Conservation (phyloP, 1,140 invertebrate species). For the Megalonaias nervosa region DNA sequence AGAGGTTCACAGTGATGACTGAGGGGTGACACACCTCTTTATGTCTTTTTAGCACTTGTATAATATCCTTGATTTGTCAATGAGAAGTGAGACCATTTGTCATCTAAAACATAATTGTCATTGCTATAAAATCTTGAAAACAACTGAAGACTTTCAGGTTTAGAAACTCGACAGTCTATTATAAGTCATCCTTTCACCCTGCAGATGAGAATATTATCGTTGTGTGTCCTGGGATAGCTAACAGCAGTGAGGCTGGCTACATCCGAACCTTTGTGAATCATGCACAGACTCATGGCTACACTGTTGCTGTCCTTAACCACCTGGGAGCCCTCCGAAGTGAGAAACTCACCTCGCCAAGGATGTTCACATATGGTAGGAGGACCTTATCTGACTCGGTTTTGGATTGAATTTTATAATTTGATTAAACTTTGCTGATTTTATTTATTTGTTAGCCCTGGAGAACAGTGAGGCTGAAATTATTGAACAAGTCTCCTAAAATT, state of each 20-base stretch:
- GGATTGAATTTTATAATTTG: not conserved
- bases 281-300: slow-evolving; percentile 89
- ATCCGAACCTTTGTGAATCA: slow-evolving; percentile 93
- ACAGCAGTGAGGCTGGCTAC: slow-evolving; percentile 93
- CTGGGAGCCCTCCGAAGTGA: slow-evolving; percentile 89
- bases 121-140: too few relatives aligned
- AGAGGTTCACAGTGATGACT: too few relatives aligned
- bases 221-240: slow-evolving; percentile 93
- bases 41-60: too few relatives aligned
- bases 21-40: too few relatives aligned
- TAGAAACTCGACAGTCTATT: not conserved
- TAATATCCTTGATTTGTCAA: too few relatives aligned
- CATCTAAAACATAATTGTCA: too few relatives aligned
- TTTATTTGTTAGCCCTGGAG: too few relatives aligned
- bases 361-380: slow-evolving; percentile 89
- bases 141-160: too few relatives aligned
- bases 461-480: too few relatives aligned
- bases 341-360: slow-evolving; percentile 86
- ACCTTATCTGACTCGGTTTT: not conserved
- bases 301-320: slow-evolving; percentile 95
- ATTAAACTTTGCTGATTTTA: not conserved
- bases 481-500: too few relatives aligned
- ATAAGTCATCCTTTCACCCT: slow-evolving; percentile 53
- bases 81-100: too few relatives aligned
- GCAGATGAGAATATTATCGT: slow-evolving; percentile 89